These are phyloP conservation scores for Sinocyclocheilus rhinocerous DNA, from an alignment of 2,113 vertebrate genomes.

Conservation along the genomic window DNA sequence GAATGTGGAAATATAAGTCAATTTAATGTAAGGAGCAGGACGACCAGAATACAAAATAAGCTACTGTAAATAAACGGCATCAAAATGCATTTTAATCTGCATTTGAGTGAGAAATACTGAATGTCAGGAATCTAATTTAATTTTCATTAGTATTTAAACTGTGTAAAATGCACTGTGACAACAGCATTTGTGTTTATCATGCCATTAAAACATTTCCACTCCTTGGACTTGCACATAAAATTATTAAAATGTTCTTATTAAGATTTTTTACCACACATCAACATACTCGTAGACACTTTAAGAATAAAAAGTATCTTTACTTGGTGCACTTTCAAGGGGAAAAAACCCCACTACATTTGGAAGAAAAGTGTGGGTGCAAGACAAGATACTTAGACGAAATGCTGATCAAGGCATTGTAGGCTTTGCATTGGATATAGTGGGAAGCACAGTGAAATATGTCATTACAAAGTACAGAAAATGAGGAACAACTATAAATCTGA, in stretches of 20 bases:
- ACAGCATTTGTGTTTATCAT: neutral
- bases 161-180: neutral
- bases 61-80: neutral
- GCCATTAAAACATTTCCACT: neutral
- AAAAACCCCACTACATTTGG: neutral
- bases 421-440: neutral
- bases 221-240: neutral
- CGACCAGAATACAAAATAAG: neutral
- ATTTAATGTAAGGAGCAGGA: neutral
- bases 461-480: neutral
- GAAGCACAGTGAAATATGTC: neutral
- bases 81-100: neutral
- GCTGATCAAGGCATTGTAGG: conserved; percentile 2
- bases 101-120: neutral
- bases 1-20: neutral
- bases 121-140: neutral
- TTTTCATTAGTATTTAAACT: neutral
- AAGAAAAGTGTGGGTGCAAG: neutral
- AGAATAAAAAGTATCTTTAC: neutral
- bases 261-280: neutral
- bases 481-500: neutral
- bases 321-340: neutral
- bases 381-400: neutral
- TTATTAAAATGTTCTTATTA: neutral
- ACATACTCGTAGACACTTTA: neutral